Percentiles rank a stretch among this genome's conserved stretches.
phyloP scores from a whole-genome alignment of 2,888 invertebrate species.

The Osedax fenrisi region DNA sequence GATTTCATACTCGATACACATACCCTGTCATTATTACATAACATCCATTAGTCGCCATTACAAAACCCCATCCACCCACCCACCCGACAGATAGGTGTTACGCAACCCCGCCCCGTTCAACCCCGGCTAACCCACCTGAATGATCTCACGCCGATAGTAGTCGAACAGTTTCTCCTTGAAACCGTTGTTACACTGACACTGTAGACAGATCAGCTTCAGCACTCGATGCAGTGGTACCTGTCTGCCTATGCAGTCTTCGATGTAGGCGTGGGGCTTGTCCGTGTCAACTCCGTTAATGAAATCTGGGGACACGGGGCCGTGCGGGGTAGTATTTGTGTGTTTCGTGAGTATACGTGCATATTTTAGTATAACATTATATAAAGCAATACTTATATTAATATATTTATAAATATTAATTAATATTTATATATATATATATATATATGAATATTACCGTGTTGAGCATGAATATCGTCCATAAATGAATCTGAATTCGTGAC shows the following conservation, averaged over 20 bases:
- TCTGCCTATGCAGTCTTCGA: slow-evolving; percentile 81
- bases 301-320: slow-evolving; percentile 57
- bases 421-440: too few species aligned
- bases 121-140: too few species aligned
- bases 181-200: slow-evolving; percentile 81
- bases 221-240: slow-evolving; percentile 61
- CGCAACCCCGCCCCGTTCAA: too few species aligned
- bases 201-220: slow-evolving; percentile 76
- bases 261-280: slow-evolving; percentile 73
- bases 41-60: too few species aligned
- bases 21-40: too few species aligned
- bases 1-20: too few species aligned
- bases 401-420: too few species aligned
- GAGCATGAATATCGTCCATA: slow-evolving; percentile 56
- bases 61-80: too few species aligned
- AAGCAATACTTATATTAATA: too few species aligned
- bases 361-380: too few species aligned
- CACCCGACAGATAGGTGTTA: too few species aligned
- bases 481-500: slow-evolving; percentile 65
- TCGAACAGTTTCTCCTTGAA: slow-evolving; percentile 74
- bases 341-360: too few species aligned
- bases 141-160: slow-evolving; percentile 63
- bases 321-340: background rate
- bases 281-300: slow-evolving; percentile 72
- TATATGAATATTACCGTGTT: background rate